phyloP scores from a whole-genome alignment of 2,113 vertebrate species.

The Poeciliopsis turrubarensis region DNA sequence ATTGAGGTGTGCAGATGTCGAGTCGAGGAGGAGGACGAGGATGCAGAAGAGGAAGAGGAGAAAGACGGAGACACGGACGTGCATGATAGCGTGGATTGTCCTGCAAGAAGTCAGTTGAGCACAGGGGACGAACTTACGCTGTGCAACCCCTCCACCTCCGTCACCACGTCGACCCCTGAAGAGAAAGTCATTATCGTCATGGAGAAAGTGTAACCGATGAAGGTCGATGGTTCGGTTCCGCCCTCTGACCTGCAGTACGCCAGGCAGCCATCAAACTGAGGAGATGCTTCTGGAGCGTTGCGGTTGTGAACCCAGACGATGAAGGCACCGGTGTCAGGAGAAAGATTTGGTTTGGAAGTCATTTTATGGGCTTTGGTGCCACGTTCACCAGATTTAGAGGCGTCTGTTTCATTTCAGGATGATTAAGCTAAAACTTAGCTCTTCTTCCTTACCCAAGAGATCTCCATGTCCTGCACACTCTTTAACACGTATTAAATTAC shows the following conservation, averaged over 20 bases:
- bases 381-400: not conserved
- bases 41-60: constrained; percentile 50
- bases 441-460: not conserved
- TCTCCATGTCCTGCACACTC: not conserved
- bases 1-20: constrained; percentile 87
- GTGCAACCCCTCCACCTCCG: constrained; percentile 47
- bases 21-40: constrained; percentile 66
- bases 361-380: not conserved
- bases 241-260: not conserved
- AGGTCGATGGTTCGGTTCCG: not conserved
- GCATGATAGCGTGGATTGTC: constrained; percentile 77
- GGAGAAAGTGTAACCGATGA: constrained; percentile 66
- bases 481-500: not conserved
- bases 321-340: not conserved
- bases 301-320: constrained; percentile 1
- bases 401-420: not conserved
- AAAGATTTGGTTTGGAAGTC: not conserved
- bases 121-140: constrained; percentile 43
- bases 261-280: not conserved
- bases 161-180: constrained; percentile 29
- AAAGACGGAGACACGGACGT: constrained; percentile 34
- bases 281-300: not conserved
- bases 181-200: constrained; percentile 65
- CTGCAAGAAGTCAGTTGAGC: constrained; percentile 59
- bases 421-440: not conserved